Conservation (phyloP, 2,113 vertebrate genomes). For the Columba janthina region DNA sequence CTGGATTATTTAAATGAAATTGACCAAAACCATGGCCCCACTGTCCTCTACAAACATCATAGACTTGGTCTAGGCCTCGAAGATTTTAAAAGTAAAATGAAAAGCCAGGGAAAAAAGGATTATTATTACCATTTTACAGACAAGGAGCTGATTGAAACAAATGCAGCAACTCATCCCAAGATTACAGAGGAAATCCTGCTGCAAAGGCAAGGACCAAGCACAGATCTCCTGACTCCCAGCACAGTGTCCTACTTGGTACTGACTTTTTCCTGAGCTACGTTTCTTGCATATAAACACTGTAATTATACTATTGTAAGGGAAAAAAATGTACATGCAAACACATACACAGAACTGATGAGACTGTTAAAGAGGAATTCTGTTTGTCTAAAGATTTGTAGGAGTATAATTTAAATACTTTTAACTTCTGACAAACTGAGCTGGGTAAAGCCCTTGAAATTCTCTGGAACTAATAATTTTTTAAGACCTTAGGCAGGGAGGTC, state of each 20-base stretch:
- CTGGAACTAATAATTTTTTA: background rate
- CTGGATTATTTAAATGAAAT: background rate
- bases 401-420: background rate
- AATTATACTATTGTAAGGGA: background rate
- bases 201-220: background rate
- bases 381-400: background rate
- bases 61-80: background rate
- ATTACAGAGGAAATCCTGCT: background rate
- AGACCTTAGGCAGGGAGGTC: background rate
- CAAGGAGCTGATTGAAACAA: background rate
- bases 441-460: conserved; percentile 4
- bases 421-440: background rate
- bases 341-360: background rate
- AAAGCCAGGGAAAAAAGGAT: background rate
- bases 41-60: background rate
- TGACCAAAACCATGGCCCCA: background rate
- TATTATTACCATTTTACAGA: background rate
- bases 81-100: background rate
- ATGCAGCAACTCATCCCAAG: background rate
- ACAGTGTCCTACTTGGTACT: background rate
- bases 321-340: background rate
- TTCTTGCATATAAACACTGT: background rate
- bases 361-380: background rate
- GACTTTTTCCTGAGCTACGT: background rate
- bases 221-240: background rate